Evolutionary conservation across 2,797 vertebrate genomes (phyloP).

Genomic region (Coilia nasus): DNA sequence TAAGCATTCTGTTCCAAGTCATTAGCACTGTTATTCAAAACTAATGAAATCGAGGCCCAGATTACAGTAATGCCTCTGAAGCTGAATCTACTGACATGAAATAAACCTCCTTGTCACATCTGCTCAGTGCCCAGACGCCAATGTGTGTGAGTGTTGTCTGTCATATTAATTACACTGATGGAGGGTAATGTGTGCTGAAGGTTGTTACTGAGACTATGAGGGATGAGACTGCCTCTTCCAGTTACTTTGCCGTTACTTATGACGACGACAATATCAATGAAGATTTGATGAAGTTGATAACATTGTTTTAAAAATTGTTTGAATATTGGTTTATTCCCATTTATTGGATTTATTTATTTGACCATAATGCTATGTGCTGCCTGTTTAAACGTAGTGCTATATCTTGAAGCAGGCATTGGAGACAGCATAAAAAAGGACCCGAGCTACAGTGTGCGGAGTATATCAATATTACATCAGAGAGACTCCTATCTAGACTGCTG

Average conservation of each 20-base stretch:
- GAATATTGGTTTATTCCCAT: slow-evolving; percentile 8
- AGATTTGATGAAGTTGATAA: slow-evolving; percentile 44
- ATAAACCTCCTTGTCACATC: slow-evolving; percentile 56
- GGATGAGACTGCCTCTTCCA: slow-evolving; percentile 38
- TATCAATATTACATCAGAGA: slow-evolving; percentile 5
- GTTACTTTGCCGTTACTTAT: slow-evolving; percentile 37
- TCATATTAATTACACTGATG: slow-evolving; percentile 56
- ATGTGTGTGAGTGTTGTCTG: slow-evolving; percentile 44
- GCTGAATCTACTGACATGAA: slow-evolving; percentile 58
- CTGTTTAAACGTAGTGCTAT: not conserved
- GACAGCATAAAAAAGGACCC: not conserved
- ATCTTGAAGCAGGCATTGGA: not conserved
- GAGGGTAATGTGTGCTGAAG: slow-evolving; percentile 49
- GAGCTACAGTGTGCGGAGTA: not conserved
- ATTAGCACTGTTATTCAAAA: slow-evolving; percentile 59
- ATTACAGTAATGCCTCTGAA: slow-evolving; percentile 53
- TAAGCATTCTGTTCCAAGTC: slow-evolving; percentile 57
- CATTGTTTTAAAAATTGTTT: slow-evolving; percentile 39
- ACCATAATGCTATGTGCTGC: not conserved
- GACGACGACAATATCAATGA: slow-evolving; percentile 35
- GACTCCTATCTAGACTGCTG: not conserved
- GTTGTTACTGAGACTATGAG: slow-evolving; percentile 38
- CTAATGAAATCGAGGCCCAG: slow-evolving; percentile 57
- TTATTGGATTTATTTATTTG: not conserved
- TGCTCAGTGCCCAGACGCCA: slow-evolving; percentile 41